These are phyloP conservation scores for Euwallacea similis DNA, from an alignment of 1,140 invertebrate genomes.

Conservation along the genomic window DNA sequence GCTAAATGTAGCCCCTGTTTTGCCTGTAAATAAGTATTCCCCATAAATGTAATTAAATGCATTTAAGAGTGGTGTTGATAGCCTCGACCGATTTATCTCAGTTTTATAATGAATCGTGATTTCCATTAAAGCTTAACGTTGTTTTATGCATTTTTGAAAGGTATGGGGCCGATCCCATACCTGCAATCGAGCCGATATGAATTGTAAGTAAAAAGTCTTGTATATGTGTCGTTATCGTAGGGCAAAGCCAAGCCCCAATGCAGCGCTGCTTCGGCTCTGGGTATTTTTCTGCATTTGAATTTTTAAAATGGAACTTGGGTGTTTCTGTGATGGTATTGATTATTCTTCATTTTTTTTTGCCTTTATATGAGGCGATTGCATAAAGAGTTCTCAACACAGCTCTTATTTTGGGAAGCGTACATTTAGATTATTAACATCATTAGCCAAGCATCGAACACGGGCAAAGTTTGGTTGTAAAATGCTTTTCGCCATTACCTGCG, in stretches of 20 bases:
- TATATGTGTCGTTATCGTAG: conserved; percentile 39
- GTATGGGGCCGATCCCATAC: conserved; percentile 46
- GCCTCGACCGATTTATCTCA: conserved; percentile 35
- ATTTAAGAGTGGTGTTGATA: conserved; percentile 16
- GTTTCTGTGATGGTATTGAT: too few relatives aligned
- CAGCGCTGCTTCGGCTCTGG: not conserved
- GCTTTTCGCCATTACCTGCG: too few relatives aligned
- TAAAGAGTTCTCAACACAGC: too few relatives aligned
- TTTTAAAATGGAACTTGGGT: too few relatives aligned
- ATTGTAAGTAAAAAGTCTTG: conserved; percentile 54
- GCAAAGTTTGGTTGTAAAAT: too few relatives aligned
- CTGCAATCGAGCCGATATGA: conserved; percentile 41
- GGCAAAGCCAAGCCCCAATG: conserved; percentile 24
- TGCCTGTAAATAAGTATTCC: too few relatives aligned
- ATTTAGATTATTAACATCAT: too few relatives aligned
- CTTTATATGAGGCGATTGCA: too few relatives aligned
- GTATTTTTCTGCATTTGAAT: not conserved
- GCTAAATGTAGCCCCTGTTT: too few relatives aligned
- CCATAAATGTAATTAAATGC: conserved; percentile 7
- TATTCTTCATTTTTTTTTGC: too few relatives aligned
- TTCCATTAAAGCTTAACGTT: conserved; percentile 51
- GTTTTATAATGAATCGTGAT: conserved; percentile 47
- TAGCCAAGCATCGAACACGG: too few relatives aligned
- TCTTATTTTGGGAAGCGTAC: too few relatives aligned
- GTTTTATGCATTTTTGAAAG: conserved; percentile 43